These are phyloP conservation scores for Crossocerus cetratus DNA, from an alignment of 2,888 invertebrate species.

Conservation along the genomic window DNA sequence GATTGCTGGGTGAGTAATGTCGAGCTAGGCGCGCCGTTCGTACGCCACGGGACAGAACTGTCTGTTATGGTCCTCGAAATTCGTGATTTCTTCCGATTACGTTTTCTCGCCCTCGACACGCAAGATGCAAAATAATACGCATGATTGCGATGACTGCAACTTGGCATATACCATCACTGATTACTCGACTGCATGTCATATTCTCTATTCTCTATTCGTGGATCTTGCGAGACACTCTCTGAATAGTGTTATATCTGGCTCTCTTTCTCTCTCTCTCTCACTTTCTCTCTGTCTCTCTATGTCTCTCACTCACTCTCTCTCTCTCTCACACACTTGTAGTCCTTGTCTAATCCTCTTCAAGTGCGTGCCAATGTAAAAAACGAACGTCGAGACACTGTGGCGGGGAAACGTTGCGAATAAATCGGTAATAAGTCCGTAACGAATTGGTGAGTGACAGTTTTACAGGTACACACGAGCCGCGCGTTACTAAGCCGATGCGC, in stretches of 20 bases:
- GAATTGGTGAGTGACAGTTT: constrained; percentile 6
- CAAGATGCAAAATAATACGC: constrained; percentile 28
- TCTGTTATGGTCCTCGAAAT: not conserved
- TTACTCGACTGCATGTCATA: constrained; percentile 51
- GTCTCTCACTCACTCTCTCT: not conserved
- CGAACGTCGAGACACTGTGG: not conserved
- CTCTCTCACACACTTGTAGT: not conserved
- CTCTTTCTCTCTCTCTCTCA: constrained; percentile 17
- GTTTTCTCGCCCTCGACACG: constrained; percentile 4
- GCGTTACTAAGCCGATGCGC: too few species aligned
- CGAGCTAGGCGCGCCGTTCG: not conserved
- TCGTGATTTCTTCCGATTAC: not conserved
- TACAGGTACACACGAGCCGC: not conserved
- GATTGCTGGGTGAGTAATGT: not conserved
- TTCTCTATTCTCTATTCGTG: constrained; percentile 22
- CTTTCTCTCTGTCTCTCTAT: constrained; percentile 2
- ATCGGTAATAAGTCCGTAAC: constrained; percentile 4
- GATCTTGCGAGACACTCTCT: not conserved
- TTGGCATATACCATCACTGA: constrained; percentile 41
- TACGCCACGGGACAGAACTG: not conserved
- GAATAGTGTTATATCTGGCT: not conserved
- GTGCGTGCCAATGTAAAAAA: constrained; percentile 2
- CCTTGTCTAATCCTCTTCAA: not conserved
- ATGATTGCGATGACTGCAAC: constrained; percentile 58
- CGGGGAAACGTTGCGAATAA: constrained; percentile 1